phyloP scores from a whole-genome alignment of 2,888 invertebrate species.

The Lagria hirta region DNA sequence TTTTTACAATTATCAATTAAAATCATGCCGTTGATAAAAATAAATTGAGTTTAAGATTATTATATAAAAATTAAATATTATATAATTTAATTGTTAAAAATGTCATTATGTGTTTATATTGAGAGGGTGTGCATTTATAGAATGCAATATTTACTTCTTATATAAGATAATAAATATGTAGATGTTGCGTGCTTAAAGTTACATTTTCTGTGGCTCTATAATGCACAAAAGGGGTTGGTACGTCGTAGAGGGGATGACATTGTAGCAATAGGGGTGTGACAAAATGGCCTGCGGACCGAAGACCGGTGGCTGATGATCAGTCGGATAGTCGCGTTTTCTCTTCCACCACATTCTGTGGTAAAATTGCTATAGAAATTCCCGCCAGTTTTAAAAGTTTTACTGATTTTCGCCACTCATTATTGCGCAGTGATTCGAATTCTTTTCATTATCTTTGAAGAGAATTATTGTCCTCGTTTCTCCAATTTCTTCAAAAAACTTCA shows the following conservation, averaged over 20 bases:
- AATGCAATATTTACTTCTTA: not conserved
- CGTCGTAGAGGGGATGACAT: constrained; percentile 49
- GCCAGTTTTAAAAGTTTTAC: constrained; percentile 24
- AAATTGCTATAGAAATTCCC: constrained; percentile 21
- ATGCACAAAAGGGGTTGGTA: constrained; percentile 39
- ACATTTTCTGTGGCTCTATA: constrained; percentile 9
- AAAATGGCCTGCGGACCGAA: constrained; percentile 63
- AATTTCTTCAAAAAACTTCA: constrained; percentile 34
- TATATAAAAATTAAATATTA: not conserved
- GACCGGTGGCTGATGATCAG: constrained; percentile 53
- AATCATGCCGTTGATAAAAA: too few relatives aligned
- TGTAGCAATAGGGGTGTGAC: constrained; percentile 55
- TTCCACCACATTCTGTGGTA: constrained; percentile 31
- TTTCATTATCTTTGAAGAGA: constrained; percentile 1
- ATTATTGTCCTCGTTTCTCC: constrained; percentile 7
- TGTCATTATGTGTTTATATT: too few relatives aligned
- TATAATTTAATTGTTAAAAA: not conserved
- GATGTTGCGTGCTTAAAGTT: constrained; percentile 8
- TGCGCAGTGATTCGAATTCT: not conserved
- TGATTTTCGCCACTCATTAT: not conserved
- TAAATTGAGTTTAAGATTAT: too few relatives aligned
- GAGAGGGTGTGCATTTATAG: constrained; percentile 1
- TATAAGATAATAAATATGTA: too few relatives aligned
- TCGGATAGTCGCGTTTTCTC: constrained; percentile 49
- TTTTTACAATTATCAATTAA: too few relatives aligned